phyloP scores from a whole-genome alignment of 2,888 invertebrate genomes.

The Minunthozetes semirufus region DNA sequence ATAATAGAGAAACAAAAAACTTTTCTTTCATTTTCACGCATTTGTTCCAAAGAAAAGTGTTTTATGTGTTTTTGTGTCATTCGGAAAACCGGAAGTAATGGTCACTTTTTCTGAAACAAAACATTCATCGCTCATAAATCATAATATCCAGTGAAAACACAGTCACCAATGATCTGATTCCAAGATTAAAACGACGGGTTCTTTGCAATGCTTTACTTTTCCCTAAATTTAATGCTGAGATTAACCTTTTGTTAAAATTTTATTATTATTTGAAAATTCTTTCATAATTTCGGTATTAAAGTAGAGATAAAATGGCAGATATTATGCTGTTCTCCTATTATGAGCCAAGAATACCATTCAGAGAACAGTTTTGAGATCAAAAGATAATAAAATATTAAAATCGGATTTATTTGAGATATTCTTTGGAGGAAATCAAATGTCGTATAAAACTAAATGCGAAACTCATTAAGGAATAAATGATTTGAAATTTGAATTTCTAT shows the following conservation, averaged over 20 bases:
- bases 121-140: not conserved
- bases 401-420: not conserved
- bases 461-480: not conserved
- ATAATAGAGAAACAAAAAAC: not conserved
- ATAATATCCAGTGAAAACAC: not conserved
- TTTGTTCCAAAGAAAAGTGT: not conserved
- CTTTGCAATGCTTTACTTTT: slow-evolving; percentile 3
- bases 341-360: not conserved
- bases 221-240: not conserved
- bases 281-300: not conserved
- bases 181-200: not conserved
- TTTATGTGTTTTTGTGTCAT: slow-evolving; percentile 10
- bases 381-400: not conserved
- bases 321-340: not conserved
- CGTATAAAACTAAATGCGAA: not conserved
- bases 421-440: not conserved
- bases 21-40: not conserved
- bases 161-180: not conserved
- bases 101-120: slow-evolving; percentile 7
- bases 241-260: not conserved
- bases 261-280: not conserved
- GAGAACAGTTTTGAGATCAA: not conserved
- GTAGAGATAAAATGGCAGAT: not conserved
- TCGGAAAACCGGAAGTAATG: slow-evolving; percentile 4
- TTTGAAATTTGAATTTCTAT: not conserved